Percentiles rank a stretch among this genome's conserved stretches.
Conservation (phyloP, 64 coral and sea anemone genomes). For the Porites lutea region DNA sequence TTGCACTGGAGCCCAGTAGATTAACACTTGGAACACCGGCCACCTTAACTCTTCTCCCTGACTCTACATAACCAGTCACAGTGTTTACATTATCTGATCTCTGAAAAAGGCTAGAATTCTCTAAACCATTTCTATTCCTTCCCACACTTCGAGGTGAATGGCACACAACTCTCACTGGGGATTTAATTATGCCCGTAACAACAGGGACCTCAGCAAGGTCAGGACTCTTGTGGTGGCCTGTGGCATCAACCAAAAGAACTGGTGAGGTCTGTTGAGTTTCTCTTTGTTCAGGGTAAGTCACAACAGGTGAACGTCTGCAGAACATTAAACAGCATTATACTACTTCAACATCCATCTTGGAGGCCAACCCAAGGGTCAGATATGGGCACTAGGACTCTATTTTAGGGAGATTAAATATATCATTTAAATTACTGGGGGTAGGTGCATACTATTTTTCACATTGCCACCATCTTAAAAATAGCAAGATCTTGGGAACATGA, state of each 20-base stretch:
- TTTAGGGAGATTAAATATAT: too few relatives aligned
- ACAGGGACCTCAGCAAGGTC: conserved; percentile 85
- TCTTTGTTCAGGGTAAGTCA: not conserved
- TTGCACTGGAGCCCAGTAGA: conserved; percentile 28
- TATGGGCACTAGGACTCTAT: too few relatives aligned
- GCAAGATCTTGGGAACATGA: too few relatives aligned
- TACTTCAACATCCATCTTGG: too few relatives aligned
- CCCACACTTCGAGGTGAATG: conserved; percentile 76
- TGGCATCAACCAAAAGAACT: conserved; percentile 79
- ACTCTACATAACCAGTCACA: conserved; percentile 57
- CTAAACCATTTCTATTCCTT: not conserved
- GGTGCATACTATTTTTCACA: too few relatives aligned
- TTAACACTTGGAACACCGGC: conserved; percentile 62
- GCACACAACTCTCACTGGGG: conserved; percentile 88
- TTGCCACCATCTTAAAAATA: too few relatives aligned
- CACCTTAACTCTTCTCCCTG: conserved; percentile 70
- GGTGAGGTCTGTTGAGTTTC: conserved; percentile 47
- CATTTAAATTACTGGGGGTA: too few relatives aligned
- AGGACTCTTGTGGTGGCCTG: conserved; percentile 65
- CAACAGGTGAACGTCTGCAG: not conserved
- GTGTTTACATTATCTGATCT: not conserved
- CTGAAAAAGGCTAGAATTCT: conserved; percentile 14
- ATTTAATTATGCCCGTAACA: conserved; percentile 72
- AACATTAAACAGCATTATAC: too few relatives aligned
- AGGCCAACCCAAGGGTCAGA: too few relatives aligned